Conservation (phyloP, 2,888 invertebrate species). For the Petrolisthes manimaculis region DNA sequence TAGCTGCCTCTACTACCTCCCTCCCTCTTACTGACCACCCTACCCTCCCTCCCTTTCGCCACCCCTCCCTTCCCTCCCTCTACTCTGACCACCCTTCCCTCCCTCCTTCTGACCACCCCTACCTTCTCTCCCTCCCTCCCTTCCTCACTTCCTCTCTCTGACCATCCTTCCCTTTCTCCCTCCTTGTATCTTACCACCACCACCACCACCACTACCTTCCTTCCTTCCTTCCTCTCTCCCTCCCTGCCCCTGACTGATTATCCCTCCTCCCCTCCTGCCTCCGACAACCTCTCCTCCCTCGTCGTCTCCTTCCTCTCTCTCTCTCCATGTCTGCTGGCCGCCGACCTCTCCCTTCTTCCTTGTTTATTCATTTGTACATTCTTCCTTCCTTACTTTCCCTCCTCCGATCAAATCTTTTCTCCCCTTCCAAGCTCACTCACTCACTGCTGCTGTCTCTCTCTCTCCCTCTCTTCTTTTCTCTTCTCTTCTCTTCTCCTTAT, state of each 20-base stretch:
- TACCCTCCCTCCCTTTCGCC: constrained; percentile 15
- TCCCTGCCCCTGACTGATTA: neutral
- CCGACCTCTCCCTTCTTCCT: neutral
- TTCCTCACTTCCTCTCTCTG: neutral
- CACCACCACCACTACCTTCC: neutral
- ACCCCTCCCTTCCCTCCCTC: neutral
- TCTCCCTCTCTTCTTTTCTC: neutral
- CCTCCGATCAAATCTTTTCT: neutral
- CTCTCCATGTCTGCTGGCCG: neutral
- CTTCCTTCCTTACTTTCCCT: neutral
- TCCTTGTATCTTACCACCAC: neutral
- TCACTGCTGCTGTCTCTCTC: too few relatives aligned
- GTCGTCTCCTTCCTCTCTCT: neutral
- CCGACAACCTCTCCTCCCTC: neutral
- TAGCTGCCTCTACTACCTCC: neutral
- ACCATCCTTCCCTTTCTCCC: neutral
- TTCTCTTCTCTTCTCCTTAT: too few relatives aligned
- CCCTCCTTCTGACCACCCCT: too few relatives aligned
- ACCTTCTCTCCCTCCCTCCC: neutral
- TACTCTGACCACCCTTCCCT: neutral
- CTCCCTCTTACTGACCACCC: constrained; percentile 12
- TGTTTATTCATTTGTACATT: neutral
- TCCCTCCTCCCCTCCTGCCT: neutral
- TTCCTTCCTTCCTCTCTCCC: neutral
- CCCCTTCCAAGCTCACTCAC: too few relatives aligned